These are phyloP conservation scores for Ctena decussata DNA, from an alignment of 2,888 invertebrate species.

Conservation along the genomic window DNA sequence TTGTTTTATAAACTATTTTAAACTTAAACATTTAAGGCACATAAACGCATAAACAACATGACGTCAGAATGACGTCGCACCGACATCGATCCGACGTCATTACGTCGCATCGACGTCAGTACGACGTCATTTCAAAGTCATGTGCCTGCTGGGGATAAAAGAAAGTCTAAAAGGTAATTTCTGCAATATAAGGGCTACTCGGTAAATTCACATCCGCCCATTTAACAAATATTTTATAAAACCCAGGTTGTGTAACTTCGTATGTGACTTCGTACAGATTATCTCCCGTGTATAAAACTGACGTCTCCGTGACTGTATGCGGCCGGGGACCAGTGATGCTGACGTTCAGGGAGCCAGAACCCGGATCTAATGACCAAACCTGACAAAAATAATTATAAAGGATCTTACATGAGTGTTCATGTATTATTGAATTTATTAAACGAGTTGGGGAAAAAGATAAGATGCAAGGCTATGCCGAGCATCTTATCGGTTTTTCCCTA, in stretches of 20 bases:
- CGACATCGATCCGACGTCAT: no score
- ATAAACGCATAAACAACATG: no score
- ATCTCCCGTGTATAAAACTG: conserved; percentile 83
- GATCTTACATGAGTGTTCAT: background rate
- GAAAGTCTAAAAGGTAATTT: conserved; percentile 50
- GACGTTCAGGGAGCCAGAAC: conserved; percentile 80
- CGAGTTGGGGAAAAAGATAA: no score
- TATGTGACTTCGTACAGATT: conserved; percentile 84
- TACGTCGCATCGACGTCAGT: no score
- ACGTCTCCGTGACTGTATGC: conserved; percentile 80
- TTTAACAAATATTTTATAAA: conserved; percentile 83
- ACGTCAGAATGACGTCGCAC: no score
- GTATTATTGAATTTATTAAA: no score
- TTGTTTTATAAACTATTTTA: no score
- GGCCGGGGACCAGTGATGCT: conserved; percentile 80
- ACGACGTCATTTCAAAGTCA: no score
- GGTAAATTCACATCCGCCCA: conserved; percentile 79
- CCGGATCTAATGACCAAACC: conserved; percentile 78
- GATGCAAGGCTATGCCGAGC: no score
- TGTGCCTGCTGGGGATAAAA: no score
- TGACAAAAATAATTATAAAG: conserved; percentile 48
- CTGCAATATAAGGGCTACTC: conserved; percentile 80
- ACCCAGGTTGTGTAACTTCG: conserved; percentile 83
- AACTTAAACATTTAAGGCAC: no score
- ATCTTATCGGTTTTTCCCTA: no score